phyloP scores from a whole-genome alignment of 2,888 invertebrate genomes.

The Uloborus plumipes region DNA sequence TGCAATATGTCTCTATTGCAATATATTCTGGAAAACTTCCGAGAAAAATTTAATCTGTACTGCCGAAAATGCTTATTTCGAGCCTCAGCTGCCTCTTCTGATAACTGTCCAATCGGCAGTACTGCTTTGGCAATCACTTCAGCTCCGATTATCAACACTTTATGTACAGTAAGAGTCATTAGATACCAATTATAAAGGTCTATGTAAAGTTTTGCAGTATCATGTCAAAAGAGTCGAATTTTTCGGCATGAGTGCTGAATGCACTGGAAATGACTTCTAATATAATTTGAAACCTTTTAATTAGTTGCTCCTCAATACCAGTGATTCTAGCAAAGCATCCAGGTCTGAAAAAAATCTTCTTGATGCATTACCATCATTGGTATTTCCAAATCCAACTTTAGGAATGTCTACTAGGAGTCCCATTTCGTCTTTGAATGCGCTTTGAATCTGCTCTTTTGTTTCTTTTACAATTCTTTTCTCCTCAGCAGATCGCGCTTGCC shows the following conservation, averaged over 20 bases:
- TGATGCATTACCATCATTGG: too few relatives aligned
- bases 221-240: slow-evolving; percentile 16
- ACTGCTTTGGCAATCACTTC: slow-evolving; percentile 11
- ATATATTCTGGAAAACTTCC: too few relatives aligned
- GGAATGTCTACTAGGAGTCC: not conserved
- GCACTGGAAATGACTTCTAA: slow-evolving; percentile 12
- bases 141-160: slow-evolving; percentile 25
- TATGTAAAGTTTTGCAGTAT: slow-evolving; percentile 35
- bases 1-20: too few relatives aligned
- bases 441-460: slow-evolving; percentile 5
- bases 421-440: slow-evolving; percentile 17
- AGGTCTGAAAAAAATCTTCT: slow-evolving; percentile 22
- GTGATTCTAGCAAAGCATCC: not conserved
- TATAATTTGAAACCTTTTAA: not conserved
- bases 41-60: too few relatives aligned
- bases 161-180: slow-evolving; percentile 49
- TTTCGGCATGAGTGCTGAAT: not conserved
- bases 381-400: too few relatives aligned
- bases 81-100: slow-evolving; percentile 25
- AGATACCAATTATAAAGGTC: slow-evolving; percentile 31
- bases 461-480: not conserved
- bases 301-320: too few relatives aligned
- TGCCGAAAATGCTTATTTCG: not conserved
- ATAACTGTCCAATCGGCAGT: slow-evolving; percentile 9
- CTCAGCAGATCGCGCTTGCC: not conserved